Conservation (phyloP, 2,797 vertebrate genomes). For the Peromyscus eremicus region DNA sequence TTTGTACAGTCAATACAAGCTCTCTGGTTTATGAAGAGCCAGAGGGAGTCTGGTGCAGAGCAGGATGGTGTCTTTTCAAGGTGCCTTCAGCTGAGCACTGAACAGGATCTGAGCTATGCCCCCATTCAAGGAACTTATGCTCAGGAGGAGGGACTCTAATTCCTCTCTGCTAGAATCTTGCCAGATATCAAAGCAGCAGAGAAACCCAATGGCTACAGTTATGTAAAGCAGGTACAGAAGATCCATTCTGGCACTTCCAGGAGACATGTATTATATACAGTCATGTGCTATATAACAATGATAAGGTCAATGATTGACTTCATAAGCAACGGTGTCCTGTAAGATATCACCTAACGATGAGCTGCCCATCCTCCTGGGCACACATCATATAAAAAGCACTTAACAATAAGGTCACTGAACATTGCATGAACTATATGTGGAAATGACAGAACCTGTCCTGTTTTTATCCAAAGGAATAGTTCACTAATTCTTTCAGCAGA, state of each 20-base stretch:
- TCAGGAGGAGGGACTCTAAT: neutral
- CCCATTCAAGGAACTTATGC: neutral
- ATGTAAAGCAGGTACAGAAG: neutral
- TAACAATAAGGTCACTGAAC: neutral
- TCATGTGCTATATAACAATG: neutral
- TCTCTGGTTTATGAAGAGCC: constrained; percentile 19
- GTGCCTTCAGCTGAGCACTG: neutral
- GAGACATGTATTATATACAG: neutral
- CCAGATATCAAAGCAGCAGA: neutral
- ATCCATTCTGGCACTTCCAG: neutral
- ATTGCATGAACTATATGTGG: neutral
- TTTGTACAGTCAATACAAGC: constrained; percentile 48
- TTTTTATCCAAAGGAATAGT: neutral
- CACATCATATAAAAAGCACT: neutral
- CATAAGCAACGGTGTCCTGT: neutral
- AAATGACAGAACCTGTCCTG: constrained; percentile 31
- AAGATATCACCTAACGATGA: neutral
- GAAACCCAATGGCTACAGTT: neutral
- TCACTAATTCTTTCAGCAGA: constrained; percentile 15
- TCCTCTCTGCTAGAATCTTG: constrained; percentile 19
- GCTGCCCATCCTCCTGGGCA: neutral
- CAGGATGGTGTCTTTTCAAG: neutral
- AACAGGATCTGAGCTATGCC: neutral
- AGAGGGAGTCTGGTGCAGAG: neutral
- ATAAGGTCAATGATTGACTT: neutral